Percentiles rank a stretch among this genome's conserved stretches.
Evolutionary conservation across 2,113 vertebrate genomes (phyloP).

Genomic region (Sinocyclocheilus maitianheensis): DNA sequence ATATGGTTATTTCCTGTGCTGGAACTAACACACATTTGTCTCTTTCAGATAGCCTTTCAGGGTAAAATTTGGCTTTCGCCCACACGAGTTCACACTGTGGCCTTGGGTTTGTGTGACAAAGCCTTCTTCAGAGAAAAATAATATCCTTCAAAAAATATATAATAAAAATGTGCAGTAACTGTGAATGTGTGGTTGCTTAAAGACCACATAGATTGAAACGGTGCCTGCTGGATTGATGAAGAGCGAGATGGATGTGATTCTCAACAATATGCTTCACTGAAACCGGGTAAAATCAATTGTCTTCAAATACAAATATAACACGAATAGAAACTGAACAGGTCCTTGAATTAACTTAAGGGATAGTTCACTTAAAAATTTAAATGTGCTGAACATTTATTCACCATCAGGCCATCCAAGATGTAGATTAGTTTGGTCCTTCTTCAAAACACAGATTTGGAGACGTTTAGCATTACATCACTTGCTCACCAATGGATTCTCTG

Average conservation of each 20-base stretch:
- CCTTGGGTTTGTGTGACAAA: constrained; percentile 57
- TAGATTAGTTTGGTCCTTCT: too few species aligned
- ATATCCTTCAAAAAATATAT: constrained; percentile 36
- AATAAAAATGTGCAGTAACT: constrained; percentile 20
- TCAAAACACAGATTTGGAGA: too few species aligned
- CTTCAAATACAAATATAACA: background rate
- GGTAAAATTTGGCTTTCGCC: constrained; percentile 55
- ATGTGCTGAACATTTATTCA: background rate
- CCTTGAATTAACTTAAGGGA: background rate
- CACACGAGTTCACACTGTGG: constrained; percentile 56
- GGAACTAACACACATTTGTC: constrained; percentile 8
- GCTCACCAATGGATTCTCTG: too few species aligned
- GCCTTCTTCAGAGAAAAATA: constrained; percentile 39
- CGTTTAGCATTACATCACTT: too few species aligned
- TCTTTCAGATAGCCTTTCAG: constrained; percentile 47
- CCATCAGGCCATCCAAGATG: too few species aligned
- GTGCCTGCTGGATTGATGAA: background rate
- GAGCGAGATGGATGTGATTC: background rate
- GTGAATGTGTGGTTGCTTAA: constrained; percentile 32
- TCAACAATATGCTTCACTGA: background rate
- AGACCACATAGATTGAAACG: background rate
- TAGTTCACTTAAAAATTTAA: background rate
- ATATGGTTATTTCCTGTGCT: background rate
- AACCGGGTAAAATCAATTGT: background rate
- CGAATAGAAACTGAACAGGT: background rate